These are phyloP conservation scores for Sycophila texana DNA, from an alignment of 2,888 invertebrate species.

Conservation along the genomic window DNA sequence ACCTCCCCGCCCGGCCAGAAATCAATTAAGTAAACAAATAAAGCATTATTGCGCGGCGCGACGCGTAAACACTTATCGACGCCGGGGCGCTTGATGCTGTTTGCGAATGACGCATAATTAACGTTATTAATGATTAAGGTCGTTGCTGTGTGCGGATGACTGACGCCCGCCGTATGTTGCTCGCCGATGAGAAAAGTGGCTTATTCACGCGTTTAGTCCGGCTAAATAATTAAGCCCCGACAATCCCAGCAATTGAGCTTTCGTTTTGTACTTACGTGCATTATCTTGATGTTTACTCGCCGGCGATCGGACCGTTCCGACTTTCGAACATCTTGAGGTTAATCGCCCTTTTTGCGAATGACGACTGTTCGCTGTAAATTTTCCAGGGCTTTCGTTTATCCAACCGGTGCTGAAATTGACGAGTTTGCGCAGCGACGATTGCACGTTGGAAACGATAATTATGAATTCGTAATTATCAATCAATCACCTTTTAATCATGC, in stretches of 20 bases:
- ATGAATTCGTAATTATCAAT: conserved; percentile 28
- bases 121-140: conserved; percentile 44
- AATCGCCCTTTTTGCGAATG: too few relatives aligned
- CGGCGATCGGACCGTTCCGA: too few relatives aligned
- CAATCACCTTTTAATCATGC: conserved; percentile 1
- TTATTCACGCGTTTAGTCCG: conserved; percentile 13
- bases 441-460: background rate
- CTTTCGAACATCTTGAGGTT: too few relatives aligned
- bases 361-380: too few relatives aligned
- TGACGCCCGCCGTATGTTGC: conserved; percentile 5
- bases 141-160: background rate
- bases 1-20: background rate
- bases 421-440: background rate
- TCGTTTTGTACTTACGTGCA: background rate
- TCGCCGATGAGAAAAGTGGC: conserved; percentile 18
- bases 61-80: background rate
- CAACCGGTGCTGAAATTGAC: background rate
- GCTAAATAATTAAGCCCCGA: conserved; percentile 42
- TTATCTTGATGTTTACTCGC: conserved; percentile 39
- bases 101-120: conserved; percentile 50
- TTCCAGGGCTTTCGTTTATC: background rate
- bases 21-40: conserved; percentile 52
- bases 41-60: conserved; percentile 12
- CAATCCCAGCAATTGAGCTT: conserved; percentile 16
- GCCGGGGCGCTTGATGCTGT: conserved; percentile 11